These are phyloP conservation scores for Malurus cyaneus DNA, from an alignment of 2,113 vertebrate species.

Conservation along the genomic window DNA sequence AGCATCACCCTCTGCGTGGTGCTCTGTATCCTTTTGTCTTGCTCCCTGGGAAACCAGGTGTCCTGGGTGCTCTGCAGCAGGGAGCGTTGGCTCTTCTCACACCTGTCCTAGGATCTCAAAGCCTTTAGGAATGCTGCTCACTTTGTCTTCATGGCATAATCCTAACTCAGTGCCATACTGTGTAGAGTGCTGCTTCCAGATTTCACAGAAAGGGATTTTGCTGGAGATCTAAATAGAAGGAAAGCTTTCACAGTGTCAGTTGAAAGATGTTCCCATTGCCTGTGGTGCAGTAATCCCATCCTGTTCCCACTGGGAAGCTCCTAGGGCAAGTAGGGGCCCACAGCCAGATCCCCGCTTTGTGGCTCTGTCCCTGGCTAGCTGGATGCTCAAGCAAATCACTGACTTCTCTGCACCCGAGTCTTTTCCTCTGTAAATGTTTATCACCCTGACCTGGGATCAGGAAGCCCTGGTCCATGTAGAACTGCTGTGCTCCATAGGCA, in stretches of 20 bases:
- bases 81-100: neutral
- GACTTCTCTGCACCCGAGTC: neutral
- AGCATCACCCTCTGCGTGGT: conserved; percentile 83
- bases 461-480: rapidly evolving
- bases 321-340: neutral
- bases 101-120: neutral
- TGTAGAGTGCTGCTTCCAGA: neutral
- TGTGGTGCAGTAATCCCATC: neutral
- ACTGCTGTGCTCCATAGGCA: neutral
- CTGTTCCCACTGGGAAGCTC: neutral
- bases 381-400: neutral
- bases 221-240: neutral
- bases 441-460: neutral
- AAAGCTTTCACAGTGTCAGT: neutral
- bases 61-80: neutral
- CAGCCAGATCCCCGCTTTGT: neutral
- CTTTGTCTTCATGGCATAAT: neutral
- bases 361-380: neutral
- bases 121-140: neutral
- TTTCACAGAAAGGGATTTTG: neutral
- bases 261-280: neutral
- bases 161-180: neutral
- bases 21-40: conserved; percentile 86
- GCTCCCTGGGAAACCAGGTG: neutral
- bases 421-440: neutral